These are phyloP conservation scores for Gasterosteus nipponicus DNA, from an alignment of 2,113 vertebrate species.

Conservation along the genomic window DNA sequence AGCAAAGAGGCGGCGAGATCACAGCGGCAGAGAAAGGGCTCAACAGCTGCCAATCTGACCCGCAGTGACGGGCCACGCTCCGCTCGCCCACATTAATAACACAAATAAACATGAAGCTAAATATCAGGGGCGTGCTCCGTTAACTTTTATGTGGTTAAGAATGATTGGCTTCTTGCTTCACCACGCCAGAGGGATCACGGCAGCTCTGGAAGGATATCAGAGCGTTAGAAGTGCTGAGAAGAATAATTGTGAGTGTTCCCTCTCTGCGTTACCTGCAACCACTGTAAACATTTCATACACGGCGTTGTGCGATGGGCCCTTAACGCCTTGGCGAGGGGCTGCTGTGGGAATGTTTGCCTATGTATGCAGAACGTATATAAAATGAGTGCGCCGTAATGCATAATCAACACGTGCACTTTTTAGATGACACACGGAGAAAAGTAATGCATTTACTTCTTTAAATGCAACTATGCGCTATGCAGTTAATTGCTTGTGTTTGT, in stretches of 20 bases:
- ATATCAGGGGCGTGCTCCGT: conserved; percentile 81
- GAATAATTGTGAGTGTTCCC: conserved; percentile 63
- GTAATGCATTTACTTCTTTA: conserved; percentile 13
- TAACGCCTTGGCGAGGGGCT: conserved; percentile 56
- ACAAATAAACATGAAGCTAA: conserved; percentile 83
- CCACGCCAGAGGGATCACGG: conserved; percentile 78
- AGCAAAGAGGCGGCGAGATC: conserved; percentile 73
- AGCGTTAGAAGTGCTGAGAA: too few relatives aligned
- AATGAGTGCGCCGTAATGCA: conserved; percentile 36
- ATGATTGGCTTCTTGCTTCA: conserved; percentile 82
- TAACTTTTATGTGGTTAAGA: conserved; percentile 82
- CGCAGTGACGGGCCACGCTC: conserved; percentile 67
- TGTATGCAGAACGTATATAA: conserved; percentile 41
- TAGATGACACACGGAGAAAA: conserved; percentile 31
- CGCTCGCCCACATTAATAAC: conserved; percentile 77
- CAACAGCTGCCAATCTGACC: conserved; percentile 79
- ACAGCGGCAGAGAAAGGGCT: conserved; percentile 62
- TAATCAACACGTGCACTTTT: conserved; percentile 38
- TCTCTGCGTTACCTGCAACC: conserved; percentile 56
- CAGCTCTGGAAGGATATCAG: background rate
- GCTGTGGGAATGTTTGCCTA: conserved; percentile 58
- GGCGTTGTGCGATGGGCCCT: conserved; percentile 69
- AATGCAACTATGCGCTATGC: background rate
- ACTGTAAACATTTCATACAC: conserved; percentile 61
- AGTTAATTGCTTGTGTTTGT: background rate